Evolutionary conservation across 2,888 invertebrate species (phyloP).

Genomic region (Microchrysa polita): DNA sequence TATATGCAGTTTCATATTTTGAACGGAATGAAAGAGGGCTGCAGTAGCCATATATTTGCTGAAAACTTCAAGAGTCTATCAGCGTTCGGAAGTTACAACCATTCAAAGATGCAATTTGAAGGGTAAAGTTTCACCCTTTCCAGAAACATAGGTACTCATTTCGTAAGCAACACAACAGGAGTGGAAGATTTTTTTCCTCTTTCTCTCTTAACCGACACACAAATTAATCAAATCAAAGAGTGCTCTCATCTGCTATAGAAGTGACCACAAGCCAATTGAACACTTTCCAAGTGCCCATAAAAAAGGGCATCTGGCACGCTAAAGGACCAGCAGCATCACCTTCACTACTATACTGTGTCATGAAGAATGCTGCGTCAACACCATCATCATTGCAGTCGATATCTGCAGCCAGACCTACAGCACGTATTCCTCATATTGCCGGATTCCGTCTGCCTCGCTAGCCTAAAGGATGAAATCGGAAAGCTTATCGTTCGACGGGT

Average conservation of each 20-base stretch:
- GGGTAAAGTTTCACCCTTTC: no score
- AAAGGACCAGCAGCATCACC: slow-evolving; percentile 22
- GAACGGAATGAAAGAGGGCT: no score
- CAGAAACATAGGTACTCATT: no score
- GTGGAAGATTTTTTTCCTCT: no score
- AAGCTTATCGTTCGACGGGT: slow-evolving; percentile 2
- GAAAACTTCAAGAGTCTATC: no score
- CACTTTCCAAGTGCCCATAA: slow-evolving; percentile 37
- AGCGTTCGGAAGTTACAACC: no score
- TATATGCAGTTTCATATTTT: no score
- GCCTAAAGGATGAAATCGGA: slow-evolving; percentile 26
- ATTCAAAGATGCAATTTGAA: no score
- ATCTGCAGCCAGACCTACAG: slow-evolving; percentile 12
- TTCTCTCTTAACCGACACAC: neutral
- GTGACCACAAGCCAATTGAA: slow-evolving; percentile 43
- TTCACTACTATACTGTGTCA: neutral
- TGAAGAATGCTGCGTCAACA: slow-evolving; percentile 30
- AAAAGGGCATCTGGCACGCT: slow-evolving; percentile 41
- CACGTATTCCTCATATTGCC: slow-evolving; percentile 19
- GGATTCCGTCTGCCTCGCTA: neutral
- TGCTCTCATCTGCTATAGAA: slow-evolving; percentile 38
- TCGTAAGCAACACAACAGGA: neutral
- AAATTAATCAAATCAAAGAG: slow-evolving; percentile 39
- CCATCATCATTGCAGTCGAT: slow-evolving; percentile 22
- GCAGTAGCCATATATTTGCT: no score